Evolutionary conservation across 2,888 invertebrate genomes (phyloP).

Genomic region (Acleris holmiana): DNA sequence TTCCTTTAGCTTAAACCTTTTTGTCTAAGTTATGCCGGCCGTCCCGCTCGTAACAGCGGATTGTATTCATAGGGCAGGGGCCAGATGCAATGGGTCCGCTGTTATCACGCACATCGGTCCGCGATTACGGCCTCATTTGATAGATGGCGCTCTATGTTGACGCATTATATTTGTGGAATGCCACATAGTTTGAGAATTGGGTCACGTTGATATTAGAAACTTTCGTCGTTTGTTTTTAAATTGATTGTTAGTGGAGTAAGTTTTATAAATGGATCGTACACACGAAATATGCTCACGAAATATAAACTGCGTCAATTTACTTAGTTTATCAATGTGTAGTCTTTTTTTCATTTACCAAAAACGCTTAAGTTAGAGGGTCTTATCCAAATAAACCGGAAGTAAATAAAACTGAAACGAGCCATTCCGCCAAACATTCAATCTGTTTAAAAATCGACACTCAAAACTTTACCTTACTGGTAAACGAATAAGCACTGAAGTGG

Average conservation of each 20-base stretch:
- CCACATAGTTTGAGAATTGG: slow-evolving; percentile 20
- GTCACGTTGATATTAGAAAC: slow-evolving; percentile 27
- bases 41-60: slow-evolving; percentile 30
- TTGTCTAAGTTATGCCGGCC: slow-evolving; percentile 32
- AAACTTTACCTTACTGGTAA: too few species aligned
- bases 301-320: too few species aligned
- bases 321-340: too few species aligned
- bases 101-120: slow-evolving; percentile 39
- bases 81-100: slow-evolving; percentile 37
- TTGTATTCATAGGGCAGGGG: slow-evolving; percentile 38
- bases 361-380: too few species aligned
- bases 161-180: slow-evolving; percentile 26
- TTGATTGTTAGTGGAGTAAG: slow-evolving; percentile 5
- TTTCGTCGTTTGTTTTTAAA: slow-evolving; percentile 27
- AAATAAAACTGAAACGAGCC: too few species aligned
- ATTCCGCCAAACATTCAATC: too few species aligned
- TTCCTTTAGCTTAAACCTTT: background rate
- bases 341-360: too few species aligned
- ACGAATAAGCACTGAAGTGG: too few species aligned
- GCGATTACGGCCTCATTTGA: slow-evolving; percentile 30
- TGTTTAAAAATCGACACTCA: too few species aligned
- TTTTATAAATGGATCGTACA: too few species aligned
- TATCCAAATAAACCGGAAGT: too few species aligned
- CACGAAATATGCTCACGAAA: too few species aligned
- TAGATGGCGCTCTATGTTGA: slow-evolving; percentile 35